A percentile compares a stretch with the other conserved stretches of the same genome.
Conservation (phyloP, 1,140 invertebrate species). For the Caerostris extrusa region DNA sequence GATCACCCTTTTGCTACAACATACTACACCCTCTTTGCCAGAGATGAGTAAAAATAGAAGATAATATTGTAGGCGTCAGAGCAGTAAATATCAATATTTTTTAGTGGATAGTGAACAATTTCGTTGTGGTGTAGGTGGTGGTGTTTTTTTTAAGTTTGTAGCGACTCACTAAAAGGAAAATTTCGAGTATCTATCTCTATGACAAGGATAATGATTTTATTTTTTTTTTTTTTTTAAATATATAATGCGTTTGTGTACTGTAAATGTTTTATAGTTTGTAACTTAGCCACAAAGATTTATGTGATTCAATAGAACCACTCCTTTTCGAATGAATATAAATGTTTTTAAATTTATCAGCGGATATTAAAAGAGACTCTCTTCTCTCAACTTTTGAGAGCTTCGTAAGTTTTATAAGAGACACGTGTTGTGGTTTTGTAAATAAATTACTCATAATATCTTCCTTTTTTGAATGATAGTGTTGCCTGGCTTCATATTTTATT, state of each 20-base stretch:
- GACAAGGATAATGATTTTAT: no score
- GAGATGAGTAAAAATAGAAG: neutral
- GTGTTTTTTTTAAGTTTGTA: neutral
- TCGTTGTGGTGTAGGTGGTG: neutral
- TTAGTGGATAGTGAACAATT: neutral
- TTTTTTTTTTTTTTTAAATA: no score
- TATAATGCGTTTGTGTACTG: no score
- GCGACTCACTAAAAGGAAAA: constrained; percentile 27
- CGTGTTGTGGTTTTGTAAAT: neutral
- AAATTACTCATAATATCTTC: neutral
- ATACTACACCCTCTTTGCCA: neutral
- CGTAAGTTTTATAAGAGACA: neutral
- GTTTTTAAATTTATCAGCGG: neutral
- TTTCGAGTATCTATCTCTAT: neutral
- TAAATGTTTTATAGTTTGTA: neutral
- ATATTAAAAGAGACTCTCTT: neutral
- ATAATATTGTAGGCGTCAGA: constrained; percentile 6
- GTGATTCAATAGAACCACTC: neutral
- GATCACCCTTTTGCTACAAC: neutral
- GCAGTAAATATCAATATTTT: neutral
- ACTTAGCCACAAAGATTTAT: neutral
- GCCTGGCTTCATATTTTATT: no score
- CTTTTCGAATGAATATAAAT: neutral
- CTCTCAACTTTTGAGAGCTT: neutral
- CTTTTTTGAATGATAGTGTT: neutral